phyloP scores from a whole-genome alignment of 1,140 invertebrate genomes.

The Lasaia peninsularis region DNA sequence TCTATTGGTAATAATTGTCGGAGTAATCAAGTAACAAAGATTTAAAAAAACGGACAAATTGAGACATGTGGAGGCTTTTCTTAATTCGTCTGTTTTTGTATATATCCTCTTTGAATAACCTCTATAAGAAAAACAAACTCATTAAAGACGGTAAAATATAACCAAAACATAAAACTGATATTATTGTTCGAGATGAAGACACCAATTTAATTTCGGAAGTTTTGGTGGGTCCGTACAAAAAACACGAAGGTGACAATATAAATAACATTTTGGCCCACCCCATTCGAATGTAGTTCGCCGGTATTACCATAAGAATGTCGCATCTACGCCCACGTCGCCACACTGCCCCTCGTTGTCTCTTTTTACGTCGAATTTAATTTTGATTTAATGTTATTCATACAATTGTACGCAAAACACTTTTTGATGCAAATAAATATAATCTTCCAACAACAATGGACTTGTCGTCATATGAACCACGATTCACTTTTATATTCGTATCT shows the following conservation, averaged over 20 bases:
- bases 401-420: constrained; percentile 67
- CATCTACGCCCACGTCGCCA: constrained; percentile 60
- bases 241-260: constrained; percentile 73
- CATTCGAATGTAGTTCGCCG: constrained; percentile 64
- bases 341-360: constrained; percentile 65
- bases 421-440: constrained; percentile 34
- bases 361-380: constrained; percentile 74
- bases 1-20: too few relatives aligned
- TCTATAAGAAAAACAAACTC: too few relatives aligned
- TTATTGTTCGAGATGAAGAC: constrained; percentile 32
- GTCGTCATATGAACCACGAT: constrained; percentile 17
- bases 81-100: too few relatives aligned
- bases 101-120: too few relatives aligned
- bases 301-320: constrained; percentile 76
- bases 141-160: too few relatives aligned
- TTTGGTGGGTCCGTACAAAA: constrained; percentile 61
- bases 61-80: too few relatives aligned
- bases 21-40: too few relatives aligned
- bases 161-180: too few relatives aligned
- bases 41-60: too few relatives aligned
- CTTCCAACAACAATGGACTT: constrained; percentile 21
- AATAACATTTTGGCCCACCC: constrained; percentile 77
- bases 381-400: constrained; percentile 69
- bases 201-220: constrained; percentile 54
- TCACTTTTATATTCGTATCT: constrained; percentile 1